Percentiles rank a stretch among this genome's conserved stretches.
phyloP scores from a whole-genome alignment of 2,113 vertebrate genomes.

The Ochotona princeps region DNA sequence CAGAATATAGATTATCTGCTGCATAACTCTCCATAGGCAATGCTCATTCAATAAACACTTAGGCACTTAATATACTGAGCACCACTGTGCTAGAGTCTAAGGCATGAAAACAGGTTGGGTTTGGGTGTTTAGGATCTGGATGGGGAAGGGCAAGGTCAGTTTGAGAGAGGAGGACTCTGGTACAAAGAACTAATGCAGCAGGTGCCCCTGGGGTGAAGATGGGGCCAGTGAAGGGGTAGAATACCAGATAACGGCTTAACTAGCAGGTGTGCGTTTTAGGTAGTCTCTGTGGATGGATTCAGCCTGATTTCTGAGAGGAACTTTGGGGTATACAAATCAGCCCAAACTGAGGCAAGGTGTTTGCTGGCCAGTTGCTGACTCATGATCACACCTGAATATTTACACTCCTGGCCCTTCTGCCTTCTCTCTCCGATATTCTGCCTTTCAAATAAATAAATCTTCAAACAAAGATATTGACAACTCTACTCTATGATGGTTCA shows the following conservation, averaged over 20 bases:
- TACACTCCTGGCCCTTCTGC: neutral
- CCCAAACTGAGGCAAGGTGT: neutral
- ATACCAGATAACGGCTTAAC: neutral
- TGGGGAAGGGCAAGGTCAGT: neutral
- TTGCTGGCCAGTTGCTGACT: neutral
- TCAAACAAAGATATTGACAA: no score
- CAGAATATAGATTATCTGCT: neutral
- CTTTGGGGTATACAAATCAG: neutral
- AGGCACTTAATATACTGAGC: neutral
- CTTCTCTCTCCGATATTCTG: neutral
- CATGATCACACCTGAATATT: neutral
- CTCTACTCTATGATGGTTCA: neutral
- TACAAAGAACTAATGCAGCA: neutral
- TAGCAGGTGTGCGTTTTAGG: neutral
- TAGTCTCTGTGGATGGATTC: neutral
- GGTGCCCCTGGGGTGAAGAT: neutral
- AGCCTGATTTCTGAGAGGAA: no score
- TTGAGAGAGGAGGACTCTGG: neutral
- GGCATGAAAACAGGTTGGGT: neutral
- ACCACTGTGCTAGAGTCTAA: neutral
- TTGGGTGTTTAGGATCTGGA: neutral
- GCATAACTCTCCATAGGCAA: neutral
- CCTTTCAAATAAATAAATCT: no score
- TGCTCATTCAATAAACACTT: neutral
- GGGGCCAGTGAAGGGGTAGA: neutral